Base-by-base conservation (phyloP, 2,797 vertebrate species). In the Catostomus latipinnis region DNA sequence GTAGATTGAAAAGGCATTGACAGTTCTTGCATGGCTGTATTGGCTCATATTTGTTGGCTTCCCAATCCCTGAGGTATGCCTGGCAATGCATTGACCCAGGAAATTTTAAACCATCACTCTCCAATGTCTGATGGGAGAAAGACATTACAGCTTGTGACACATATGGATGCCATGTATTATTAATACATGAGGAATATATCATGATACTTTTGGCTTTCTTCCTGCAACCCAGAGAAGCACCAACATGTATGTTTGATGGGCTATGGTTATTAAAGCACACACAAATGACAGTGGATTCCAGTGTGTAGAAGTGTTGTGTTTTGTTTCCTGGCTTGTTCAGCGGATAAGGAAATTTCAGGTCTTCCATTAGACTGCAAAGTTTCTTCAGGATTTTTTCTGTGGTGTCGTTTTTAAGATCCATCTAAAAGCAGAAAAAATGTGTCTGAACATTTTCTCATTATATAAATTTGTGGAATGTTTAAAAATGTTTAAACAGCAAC, bases 101-200 rank as follows among this genome's bases (percentile, higher is more conserved):
- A n/a, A 83, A 76, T 1, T 3, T 58, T 46, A 83, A 76, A 43
- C 67, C n/a, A 13, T 83, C 71, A 45, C 76, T 71, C 4, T 16
- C 2, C 7, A 1, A 14, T 14, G 6, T 16, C 1, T 69, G 18
- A 6, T 52, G 4, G 12, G 12, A 0, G 60, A 80, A 83, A 18
- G 82, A 80, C 82, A 83, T 83, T 10, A 76, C 73, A 16, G 77
- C 73, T 57, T 76, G 46, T 13, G 77, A 80, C 7, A 83, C 34
- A 57, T 61, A 67, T 2, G 68, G 18, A 1, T 83, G 82, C 82
- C 82, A 83, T 6, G 61, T 61, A 34, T 76, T 61, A 34, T 76
- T 18, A 13, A 83, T 16, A 49, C 82, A 83, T 14, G 82, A 83
- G 12, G 71, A 8, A 66, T 67, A 50, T 10, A 83, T 83, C 72